Evolutionary conservation across 1,140 invertebrate species (phyloP).

Genomic region (Drosophila kikkawai): DNA sequence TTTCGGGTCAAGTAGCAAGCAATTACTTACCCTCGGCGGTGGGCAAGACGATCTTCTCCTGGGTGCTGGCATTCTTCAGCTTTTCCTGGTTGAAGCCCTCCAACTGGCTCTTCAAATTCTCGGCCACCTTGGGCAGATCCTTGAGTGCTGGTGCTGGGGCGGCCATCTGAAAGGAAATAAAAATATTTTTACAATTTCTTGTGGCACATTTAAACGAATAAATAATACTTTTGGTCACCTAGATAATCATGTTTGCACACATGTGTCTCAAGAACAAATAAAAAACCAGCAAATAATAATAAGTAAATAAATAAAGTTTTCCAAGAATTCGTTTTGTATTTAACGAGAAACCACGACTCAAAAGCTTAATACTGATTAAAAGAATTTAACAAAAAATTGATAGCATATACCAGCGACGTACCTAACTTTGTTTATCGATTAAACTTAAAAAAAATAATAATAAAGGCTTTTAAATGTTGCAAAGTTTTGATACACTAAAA

Average conservation of each 20-base stretch:
- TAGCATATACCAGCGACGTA: background rate
- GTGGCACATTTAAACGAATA: background rate
- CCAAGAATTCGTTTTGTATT: slow-evolving; percentile 1
- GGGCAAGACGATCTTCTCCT: slow-evolving; percentile 94
- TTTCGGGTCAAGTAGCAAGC: background rate
- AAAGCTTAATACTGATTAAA: background rate
- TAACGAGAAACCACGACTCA: background rate
- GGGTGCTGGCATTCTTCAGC: slow-evolving; percentile 93
- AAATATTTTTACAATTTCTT: background rate
- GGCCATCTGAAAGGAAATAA: slow-evolving; percentile 68
- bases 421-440: background rate
- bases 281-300: background rate
- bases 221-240: slow-evolving; percentile 1
- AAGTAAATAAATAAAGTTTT: slow-evolving; percentile 3
- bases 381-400: slow-evolving; percentile 4
- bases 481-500: background rate
- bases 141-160: slow-evolving; percentile 89
- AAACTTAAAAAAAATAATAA: too few relatives aligned
- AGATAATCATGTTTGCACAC: slow-evolving; percentile 1
- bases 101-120: slow-evolving; percentile 94
- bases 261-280: slow-evolving; percentile 1
- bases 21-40: slow-evolving; percentile 92
- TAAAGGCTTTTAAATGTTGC: background rate
- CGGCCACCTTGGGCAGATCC: slow-evolving; percentile 95
- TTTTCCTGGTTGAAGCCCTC: slow-evolving; percentile 93